These are phyloP conservation scores for Hyposoter didymator DNA, from an alignment of 2,888 invertebrate genomes.

Conservation along the genomic window DNA sequence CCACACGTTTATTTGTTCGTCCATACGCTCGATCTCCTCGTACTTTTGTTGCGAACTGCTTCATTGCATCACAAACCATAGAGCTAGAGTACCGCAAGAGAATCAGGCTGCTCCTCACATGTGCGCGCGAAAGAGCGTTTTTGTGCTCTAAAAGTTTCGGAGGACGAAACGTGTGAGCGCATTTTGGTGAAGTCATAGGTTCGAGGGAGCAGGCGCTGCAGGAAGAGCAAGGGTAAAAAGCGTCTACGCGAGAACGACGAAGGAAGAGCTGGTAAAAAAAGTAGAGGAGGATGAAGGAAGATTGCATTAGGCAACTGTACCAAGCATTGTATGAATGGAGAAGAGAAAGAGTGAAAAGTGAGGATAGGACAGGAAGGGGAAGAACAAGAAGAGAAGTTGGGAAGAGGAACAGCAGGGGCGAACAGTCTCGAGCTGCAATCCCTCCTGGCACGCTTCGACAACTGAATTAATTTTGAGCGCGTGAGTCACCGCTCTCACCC, in stretches of 20 bases:
- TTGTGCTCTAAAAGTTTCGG: slow-evolving; percentile 56
- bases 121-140: slow-evolving; percentile 28
- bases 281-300: slow-evolving; percentile 49
- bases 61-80: slow-evolving; percentile 8
- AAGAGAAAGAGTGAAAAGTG: slow-evolving; percentile 22
- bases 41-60: slow-evolving; percentile 38
- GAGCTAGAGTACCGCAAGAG: slow-evolving; percentile 5
- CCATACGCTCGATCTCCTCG: slow-evolving; percentile 35
- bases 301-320: slow-evolving; percentile 32
- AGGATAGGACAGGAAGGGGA: not conserved
- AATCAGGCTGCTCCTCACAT: slow-evolving; percentile 23
- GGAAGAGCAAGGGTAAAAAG: slow-evolving; percentile 29
- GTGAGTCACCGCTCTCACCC: slow-evolving; percentile 57
- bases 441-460: slow-evolving; percentile 69
- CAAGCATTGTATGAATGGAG: slow-evolving; percentile 8
- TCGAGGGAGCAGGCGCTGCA: not conserved
- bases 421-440: slow-evolving; percentile 53
- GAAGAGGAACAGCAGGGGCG: slow-evolving; percentile 59
- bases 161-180: slow-evolving; percentile 42
- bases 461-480: slow-evolving; percentile 68
- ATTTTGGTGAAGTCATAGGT: slow-evolving; percentile 15
- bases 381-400: slow-evolving; percentile 7
- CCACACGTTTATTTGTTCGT: slow-evolving; percentile 33
- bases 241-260: slow-evolving; percentile 47
- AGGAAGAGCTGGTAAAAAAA: slow-evolving; percentile 27